phyloP scores from a whole-genome alignment of 2,113 vertebrate genomes.

The Columba janthina region DNA sequence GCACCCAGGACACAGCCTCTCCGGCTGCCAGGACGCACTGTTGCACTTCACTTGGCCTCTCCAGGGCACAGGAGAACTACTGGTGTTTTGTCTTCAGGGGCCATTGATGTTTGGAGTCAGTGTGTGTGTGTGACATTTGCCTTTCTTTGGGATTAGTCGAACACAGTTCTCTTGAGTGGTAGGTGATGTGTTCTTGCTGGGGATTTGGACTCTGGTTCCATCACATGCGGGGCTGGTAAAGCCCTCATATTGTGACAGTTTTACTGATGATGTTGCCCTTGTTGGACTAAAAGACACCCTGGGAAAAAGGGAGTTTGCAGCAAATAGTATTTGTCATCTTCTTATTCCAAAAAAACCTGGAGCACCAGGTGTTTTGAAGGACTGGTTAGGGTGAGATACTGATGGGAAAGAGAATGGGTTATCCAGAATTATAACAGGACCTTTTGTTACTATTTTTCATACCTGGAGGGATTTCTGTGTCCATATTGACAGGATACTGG shows the following conservation, averaged over 20 bases:
- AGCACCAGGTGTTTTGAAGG: not conserved
- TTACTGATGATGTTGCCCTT: not conserved
- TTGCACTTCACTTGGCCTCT: not conserved
- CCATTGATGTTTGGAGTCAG: not conserved
- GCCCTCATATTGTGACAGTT: not conserved
- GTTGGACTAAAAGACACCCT: not conserved
- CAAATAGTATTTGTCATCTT: not conserved
- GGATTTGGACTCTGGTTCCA: not conserved
- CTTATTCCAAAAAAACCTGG: not conserved
- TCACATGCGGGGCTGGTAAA: not conserved
- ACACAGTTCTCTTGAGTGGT: accelerated
- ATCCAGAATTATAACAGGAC: not conserved
- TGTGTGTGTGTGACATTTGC: accelerated
- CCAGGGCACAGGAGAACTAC: accelerated
- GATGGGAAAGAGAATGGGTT: not conserved
- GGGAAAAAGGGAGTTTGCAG: not conserved
- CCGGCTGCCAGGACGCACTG: too few species aligned
- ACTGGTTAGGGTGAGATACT: not conserved
- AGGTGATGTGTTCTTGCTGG: not conserved
- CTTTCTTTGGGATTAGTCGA: not conserved
- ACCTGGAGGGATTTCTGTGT: not conserved
- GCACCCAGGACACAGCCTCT: too few species aligned
- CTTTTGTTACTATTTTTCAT: not conserved
- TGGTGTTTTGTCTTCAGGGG: not conserved
- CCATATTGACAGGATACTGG: not conserved